These are phyloP conservation scores for Lottia scabra DNA, from an alignment of 2,888 invertebrate species.

Conservation along the genomic window DNA sequence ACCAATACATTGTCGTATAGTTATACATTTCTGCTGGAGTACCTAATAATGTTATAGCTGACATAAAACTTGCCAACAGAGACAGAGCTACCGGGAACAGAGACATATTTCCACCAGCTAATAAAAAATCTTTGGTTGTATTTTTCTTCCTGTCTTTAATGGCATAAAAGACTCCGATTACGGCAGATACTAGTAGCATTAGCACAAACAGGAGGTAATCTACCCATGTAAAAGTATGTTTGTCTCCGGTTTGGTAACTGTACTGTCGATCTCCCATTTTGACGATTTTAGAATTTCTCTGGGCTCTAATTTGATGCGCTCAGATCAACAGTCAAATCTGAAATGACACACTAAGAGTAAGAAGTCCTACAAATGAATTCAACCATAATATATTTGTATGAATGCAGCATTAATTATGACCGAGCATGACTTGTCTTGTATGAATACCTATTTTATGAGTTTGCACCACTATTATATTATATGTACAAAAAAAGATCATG, in stretches of 20 bases:
- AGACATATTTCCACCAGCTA: slow-evolving; percentile 65
- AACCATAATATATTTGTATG: no score
- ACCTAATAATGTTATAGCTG: slow-evolving; percentile 66
- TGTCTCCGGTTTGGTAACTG: slow-evolving; percentile 48
- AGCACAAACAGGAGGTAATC: slow-evolving; percentile 63
- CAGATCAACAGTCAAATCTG: no score
- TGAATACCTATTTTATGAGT: no score
- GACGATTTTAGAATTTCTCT: background rate
- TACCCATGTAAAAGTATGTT: slow-evolving; percentile 40
- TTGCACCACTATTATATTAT: no score
- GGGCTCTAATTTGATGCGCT: no score
- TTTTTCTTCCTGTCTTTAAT: slow-evolving; percentile 54
- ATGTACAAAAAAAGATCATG: no score
- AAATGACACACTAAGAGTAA: no score
- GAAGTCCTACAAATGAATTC: no score
- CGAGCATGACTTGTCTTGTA: no score
- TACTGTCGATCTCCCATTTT: slow-evolving; percentile 28
- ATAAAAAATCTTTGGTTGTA: slow-evolving; percentile 57
- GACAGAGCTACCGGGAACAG: slow-evolving; percentile 64
- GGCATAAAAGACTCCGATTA: slow-evolving; percentile 61
- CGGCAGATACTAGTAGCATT: slow-evolving; percentile 55
- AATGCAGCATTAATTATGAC: no score
- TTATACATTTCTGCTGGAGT: slow-evolving; percentile 66
- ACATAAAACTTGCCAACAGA: slow-evolving; percentile 68
- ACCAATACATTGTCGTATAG: slow-evolving; percentile 63